Conservation (phyloP, 2,888 invertebrate species). For the Agrotis clavis region DNA sequence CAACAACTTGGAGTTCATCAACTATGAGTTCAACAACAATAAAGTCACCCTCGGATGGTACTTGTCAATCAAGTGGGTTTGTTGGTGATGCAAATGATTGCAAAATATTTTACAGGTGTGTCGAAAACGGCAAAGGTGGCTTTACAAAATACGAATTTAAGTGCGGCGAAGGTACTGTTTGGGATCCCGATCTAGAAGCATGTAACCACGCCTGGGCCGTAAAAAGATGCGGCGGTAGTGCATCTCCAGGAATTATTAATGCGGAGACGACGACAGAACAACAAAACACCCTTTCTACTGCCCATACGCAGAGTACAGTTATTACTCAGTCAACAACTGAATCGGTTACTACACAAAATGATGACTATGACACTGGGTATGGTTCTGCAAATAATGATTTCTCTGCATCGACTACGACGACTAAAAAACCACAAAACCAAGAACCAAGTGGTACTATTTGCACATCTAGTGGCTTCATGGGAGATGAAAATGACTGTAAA, state of each 20-base stretch:
- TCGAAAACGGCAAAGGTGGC: slow-evolving; percentile 91
- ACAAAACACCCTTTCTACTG: slow-evolving; percentile 43
- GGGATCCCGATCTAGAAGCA: slow-evolving; percentile 90
- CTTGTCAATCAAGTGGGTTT: slow-evolving; percentile 90
- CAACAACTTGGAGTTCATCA: slow-evolving; percentile 51
- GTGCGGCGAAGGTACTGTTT: slow-evolving; percentile 93
- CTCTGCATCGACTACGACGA: slow-evolving; percentile 47
- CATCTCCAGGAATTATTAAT: slow-evolving; percentile 46
- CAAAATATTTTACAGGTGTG: slow-evolving; percentile 93
- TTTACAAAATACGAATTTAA: slow-evolving; percentile 92
- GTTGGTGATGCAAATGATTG: slow-evolving; percentile 91
- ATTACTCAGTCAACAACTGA: slow-evolving; percentile 59
- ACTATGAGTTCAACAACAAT: slow-evolving; percentile 39
- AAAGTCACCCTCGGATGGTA: slow-evolving; percentile 26
- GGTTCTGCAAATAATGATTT: slow-evolving; percentile 60
- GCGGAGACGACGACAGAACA: slow-evolving; percentile 55
- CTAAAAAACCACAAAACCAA: slow-evolving; percentile 44
- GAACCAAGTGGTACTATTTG: slow-evolving; percentile 64
- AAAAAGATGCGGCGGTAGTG: slow-evolving; percentile 72
- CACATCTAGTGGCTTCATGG: slow-evolving; percentile 91
- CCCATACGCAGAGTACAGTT: slow-evolving; percentile 51
- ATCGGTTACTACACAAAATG: slow-evolving; percentile 46
- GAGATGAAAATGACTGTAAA: slow-evolving; percentile 89
- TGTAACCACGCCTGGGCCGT: slow-evolving; percentile 92
- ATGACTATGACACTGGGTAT: slow-evolving; percentile 70